Percentiles rank a stretch among this genome's conserved stretches.
These are phyloP conservation scores for Mus spretus DNA, from an alignment of 2,797 vertebrate genomes.

Conservation along the genomic window DNA sequence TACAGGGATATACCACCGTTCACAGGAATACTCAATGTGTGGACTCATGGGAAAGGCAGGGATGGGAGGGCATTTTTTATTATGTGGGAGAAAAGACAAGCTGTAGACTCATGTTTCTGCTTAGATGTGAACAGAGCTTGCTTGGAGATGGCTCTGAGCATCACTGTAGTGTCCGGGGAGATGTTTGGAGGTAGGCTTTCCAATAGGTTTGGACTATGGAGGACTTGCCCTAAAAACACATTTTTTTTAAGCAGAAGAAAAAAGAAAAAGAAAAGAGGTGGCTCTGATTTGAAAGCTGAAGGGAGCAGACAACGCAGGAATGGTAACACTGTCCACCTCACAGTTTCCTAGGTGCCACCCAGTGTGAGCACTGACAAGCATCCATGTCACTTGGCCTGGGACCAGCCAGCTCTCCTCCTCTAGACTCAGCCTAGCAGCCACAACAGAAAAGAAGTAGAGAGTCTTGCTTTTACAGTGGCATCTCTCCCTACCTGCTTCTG, in stretches of 20 bases:
- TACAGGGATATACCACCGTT: background rate
- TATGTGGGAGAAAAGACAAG: background rate
- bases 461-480: background rate
- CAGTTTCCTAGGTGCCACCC: background rate
- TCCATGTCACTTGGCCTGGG: fast-evolving
- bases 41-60: background rate
- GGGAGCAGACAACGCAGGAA: background rate
- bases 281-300: background rate
- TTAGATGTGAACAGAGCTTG: background rate
- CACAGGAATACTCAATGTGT: background rate
- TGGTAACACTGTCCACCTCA: background rate
- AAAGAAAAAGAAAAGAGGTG: background rate
- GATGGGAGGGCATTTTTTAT: background rate
- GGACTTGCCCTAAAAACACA: background rate
- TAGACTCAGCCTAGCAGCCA: background rate
- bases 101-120: background rate
- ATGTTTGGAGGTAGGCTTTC: background rate
- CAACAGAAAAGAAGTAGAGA: background rate
- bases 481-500: background rate
- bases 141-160: background rate
- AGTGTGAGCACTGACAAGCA: background rate
- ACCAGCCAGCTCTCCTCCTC: background rate
- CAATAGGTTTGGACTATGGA: background rate
- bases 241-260: background rate
- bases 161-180: background rate